Conservation (phyloP, 2,888 invertebrate species). For the Synergus umbraculus region DNA sequence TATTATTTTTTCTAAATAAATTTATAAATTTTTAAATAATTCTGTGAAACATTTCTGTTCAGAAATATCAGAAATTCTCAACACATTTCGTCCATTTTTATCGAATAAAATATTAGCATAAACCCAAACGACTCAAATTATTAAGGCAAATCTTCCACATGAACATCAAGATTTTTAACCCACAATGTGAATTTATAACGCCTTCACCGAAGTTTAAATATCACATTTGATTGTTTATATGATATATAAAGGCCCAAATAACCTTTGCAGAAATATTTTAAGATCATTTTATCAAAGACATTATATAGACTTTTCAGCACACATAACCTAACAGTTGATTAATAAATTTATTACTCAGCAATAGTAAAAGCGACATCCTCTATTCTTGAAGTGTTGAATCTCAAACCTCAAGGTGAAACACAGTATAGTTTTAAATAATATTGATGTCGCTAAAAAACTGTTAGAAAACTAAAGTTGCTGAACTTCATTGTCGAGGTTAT, state of each 20-base stretch:
- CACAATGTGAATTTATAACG: neutral
- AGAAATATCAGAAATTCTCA: too few relatives aligned
- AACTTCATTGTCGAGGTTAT: conserved; percentile 30
- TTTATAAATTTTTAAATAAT: too few relatives aligned
- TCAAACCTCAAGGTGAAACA: neutral
- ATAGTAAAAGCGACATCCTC: neutral
- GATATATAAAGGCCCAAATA: neutral
- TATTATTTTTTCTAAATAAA: too few relatives aligned
- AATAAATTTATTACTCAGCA: conserved; percentile 18
- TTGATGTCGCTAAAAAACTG: neutral
- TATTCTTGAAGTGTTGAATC: neutral
- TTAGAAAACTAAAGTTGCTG: neutral
- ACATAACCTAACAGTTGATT: conserved; percentile 3
- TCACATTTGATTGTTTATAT: neutral
- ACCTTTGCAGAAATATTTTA: neutral
- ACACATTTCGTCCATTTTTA: neutral
- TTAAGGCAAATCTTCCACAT: neutral
- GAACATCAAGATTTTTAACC: neutral
- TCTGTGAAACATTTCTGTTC: too few relatives aligned
- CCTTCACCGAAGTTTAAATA: neutral
- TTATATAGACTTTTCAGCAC: neutral
- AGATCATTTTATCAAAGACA: neutral
- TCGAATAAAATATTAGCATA: neutral
- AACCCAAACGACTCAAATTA: neutral
- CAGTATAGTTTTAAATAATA: conserved; percentile 1